phyloP scores from a whole-genome alignment of 2,797 vertebrate genomes.

The Choloepus didactylus region DNA sequence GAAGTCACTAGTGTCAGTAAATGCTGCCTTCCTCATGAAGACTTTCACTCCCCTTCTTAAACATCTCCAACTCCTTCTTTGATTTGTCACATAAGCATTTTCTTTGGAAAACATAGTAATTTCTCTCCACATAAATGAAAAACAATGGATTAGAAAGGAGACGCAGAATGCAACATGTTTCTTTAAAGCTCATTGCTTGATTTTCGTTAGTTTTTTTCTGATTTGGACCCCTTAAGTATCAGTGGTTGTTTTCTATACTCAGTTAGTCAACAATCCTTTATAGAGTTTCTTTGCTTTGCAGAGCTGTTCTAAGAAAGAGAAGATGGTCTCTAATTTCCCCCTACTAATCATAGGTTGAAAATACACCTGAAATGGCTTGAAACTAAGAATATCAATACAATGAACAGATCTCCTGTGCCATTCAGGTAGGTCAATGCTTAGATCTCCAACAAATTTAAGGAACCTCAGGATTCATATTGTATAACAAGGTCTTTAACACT shows the following conservation, averaged over 20 bases:
- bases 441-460: not conserved
- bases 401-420: not conserved
- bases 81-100: not conserved
- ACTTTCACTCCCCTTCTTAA: not conserved
- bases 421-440: not conserved
- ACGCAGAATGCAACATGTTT: not conserved
- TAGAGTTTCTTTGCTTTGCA: not conserved
- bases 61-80: not conserved
- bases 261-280: not conserved
- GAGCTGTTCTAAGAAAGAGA: not conserved
- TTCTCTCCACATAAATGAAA: constrained; percentile 54
- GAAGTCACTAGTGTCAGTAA: not conserved
- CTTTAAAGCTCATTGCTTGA: constrained; percentile 54
- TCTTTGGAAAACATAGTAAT: constrained; percentile 7
- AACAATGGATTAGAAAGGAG: constrained; percentile 15
- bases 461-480: not conserved
- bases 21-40: not conserved
- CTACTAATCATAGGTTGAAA: not conserved
- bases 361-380: not conserved
- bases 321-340: not conserved
- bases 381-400: not conserved
- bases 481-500: not conserved
- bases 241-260: not conserved
- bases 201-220: constrained; percentile 37
- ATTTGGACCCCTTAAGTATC: not conserved